Percentiles rank a stretch among this genome's conserved stretches.
phyloP scores from a whole-genome alignment of 2,888 invertebrate species.

The Andrena bicolor region DNA sequence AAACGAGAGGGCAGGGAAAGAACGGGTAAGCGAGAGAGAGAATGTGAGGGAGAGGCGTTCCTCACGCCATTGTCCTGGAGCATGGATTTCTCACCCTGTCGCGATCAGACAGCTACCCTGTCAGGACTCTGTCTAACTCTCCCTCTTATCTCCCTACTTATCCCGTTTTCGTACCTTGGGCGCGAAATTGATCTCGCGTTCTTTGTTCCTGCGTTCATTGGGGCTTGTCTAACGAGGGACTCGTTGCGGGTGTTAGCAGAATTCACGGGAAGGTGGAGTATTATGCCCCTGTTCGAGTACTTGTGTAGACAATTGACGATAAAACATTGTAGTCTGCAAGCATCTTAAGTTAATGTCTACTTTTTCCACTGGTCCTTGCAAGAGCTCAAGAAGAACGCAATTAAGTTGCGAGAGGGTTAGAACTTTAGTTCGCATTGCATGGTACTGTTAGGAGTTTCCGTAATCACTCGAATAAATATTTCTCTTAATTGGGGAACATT shows the following conservation, averaged over 20 bases:
- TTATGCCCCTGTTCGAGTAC: background rate
- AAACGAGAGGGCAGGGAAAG: conserved; percentile 9
- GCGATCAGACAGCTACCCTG: conserved; percentile 52
- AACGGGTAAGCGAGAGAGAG: conserved; percentile 27
- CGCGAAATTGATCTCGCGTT: conserved; percentile 55
- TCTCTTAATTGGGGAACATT: background rate
- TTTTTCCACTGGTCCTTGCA: too few relatives aligned
- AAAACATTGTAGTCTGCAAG: background rate
- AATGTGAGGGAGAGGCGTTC: conserved; percentile 32
- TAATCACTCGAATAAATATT: background rate
- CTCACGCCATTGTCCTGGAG: conserved; percentile 40
- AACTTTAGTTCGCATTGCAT: too few relatives aligned
- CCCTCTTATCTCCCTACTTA: conserved; percentile 56
- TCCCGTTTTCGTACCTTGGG: conserved; percentile 39
- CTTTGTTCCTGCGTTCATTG: conserved; percentile 41
- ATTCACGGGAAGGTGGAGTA: background rate
- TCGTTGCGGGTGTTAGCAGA: background rate
- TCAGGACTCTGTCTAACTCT: conserved; percentile 36
- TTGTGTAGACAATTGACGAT: background rate
- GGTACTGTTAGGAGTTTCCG: background rate
- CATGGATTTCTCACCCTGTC: conserved; percentile 47
- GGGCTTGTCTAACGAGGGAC: conserved; percentile 1
- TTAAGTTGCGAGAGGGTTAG: too few relatives aligned
- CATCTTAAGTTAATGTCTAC: too few relatives aligned
- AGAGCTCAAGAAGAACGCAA: too few relatives aligned